Percentiles rank a stretch among this genome's conserved stretches.
Evolutionary conservation across 30 jellyfish, hydroid and myxozoan genomes (phyloP).

Genomic region (Aurelia aurita): DNA sequence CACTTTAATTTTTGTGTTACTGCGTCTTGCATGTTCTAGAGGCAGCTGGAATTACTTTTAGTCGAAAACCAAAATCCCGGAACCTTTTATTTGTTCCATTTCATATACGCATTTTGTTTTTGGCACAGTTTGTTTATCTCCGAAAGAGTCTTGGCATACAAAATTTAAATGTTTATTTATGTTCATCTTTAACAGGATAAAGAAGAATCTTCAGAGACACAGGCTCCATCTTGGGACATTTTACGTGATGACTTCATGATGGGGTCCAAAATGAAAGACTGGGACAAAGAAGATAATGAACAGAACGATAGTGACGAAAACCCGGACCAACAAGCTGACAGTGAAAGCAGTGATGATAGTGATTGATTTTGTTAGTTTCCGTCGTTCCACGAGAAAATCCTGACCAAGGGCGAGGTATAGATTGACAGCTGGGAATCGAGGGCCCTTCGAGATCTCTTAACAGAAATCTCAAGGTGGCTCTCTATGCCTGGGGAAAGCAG

Average conservation of each 20-base stretch:
- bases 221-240: constrained; percentile 83
- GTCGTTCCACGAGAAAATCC: no score
- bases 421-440: background rate
- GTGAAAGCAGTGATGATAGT: constrained; percentile 38
- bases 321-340: constrained; percentile 1
- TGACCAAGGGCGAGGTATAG: background rate
- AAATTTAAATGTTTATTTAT: no score
- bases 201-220: constrained; percentile 10
- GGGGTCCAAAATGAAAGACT: constrained; percentile 98
- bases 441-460: background rate
- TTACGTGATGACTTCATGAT: constrained; percentile 96
- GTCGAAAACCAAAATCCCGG: no score
- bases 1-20: no score
- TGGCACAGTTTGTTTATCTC: no score
- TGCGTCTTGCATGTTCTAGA: no score
- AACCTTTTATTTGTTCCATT: no score
- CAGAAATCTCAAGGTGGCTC: background rate
- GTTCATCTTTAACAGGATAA: background rate
- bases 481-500: background rate
- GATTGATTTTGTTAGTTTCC: background rate
- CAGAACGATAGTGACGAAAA: constrained; percentile 36
- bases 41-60: no score
- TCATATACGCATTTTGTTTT: no score
- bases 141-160: no score
- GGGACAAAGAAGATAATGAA: constrained; percentile 83